A percentile compares a stretch with the other conserved stretches of the same genome.
These are phyloP conservation scores for Ibycter americanus DNA, from an alignment of 2,797 vertebrate species.

Conservation along the genomic window DNA sequence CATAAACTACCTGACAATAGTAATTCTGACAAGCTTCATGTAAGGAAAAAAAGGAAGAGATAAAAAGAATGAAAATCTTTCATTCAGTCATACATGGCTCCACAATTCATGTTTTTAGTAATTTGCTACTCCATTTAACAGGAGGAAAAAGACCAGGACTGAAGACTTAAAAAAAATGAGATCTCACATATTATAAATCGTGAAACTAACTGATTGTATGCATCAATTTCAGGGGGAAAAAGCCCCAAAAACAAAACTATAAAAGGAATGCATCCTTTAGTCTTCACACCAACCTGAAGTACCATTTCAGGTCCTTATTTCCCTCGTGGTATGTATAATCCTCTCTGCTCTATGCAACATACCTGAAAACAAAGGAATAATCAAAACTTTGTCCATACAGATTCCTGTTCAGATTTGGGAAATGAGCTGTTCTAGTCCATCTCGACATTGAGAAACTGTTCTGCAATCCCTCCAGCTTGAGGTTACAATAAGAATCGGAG, in stretches of 20 bases:
- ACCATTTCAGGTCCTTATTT: not conserved
- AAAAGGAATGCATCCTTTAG: not conserved
- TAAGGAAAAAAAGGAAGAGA: not conserved
- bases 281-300: not conserved
- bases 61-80: not conserved
- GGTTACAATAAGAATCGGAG: not conserved
- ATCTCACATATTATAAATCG: not conserved
- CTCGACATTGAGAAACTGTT: not conserved
- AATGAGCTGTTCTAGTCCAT: not conserved
- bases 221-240: not conserved
- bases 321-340: not conserved
- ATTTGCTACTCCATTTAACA: constrained; percentile 18
- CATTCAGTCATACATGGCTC: not conserved
- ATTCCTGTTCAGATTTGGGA: not conserved
- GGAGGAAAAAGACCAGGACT: not conserved
- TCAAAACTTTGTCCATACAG: not conserved
- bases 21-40: not conserved
- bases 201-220: not conserved
- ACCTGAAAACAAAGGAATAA: not conserved
- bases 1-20: not conserved
- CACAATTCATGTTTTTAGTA: not conserved
- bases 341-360: not conserved
- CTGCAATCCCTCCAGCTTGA: not conserved
- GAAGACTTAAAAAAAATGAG: not conserved
- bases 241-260: not conserved